These are phyloP conservation scores for Pyrocoelia pectoralis DNA, from an alignment of 2,888 invertebrate species.

Conservation along the genomic window DNA sequence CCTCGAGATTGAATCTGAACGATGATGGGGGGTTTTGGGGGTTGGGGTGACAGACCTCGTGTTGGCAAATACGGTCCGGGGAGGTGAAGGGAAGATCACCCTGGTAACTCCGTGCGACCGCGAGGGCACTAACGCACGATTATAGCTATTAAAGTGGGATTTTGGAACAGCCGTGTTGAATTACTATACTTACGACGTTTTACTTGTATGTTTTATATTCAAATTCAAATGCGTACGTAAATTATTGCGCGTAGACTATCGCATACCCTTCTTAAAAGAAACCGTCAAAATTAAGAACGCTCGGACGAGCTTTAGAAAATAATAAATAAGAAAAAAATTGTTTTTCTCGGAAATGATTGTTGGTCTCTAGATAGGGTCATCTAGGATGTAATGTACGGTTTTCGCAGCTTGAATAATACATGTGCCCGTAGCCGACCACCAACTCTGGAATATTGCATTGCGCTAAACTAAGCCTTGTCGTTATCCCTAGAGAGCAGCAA, in stretches of 20 bases:
- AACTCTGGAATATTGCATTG: slow-evolving; percentile 39
- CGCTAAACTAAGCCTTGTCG: slow-evolving; percentile 26
- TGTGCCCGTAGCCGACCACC: slow-evolving; percentile 37
- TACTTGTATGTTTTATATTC: slow-evolving; percentile 31
- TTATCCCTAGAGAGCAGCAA: slow-evolving; percentile 14
- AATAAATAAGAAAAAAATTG: slow-evolving; percentile 8
- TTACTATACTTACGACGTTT: slow-evolving; percentile 48
- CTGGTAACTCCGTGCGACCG: slow-evolving; percentile 54
- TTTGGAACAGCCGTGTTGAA: slow-evolving; percentile 51
- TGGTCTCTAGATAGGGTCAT: slow-evolving; percentile 29
- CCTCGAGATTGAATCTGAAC: slow-evolving; percentile 49
- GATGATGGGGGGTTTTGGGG: slow-evolving; percentile 42
- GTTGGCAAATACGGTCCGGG: slow-evolving; percentile 52
- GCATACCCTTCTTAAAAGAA: background rate
- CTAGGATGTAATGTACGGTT: slow-evolving; percentile 23
- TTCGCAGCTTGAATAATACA: slow-evolving; percentile 42
- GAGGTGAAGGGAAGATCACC: slow-evolving; percentile 52
- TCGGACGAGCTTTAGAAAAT: slow-evolving; percentile 4
- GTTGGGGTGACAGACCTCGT: slow-evolving; percentile 46
- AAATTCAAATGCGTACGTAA: slow-evolving; percentile 1
- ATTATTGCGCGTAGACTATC: background rate
- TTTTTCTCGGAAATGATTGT: slow-evolving; percentile 26
- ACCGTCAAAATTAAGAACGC: background rate
- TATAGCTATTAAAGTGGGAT: slow-evolving; percentile 58
- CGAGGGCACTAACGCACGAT: slow-evolving; percentile 56